A percentile compares a stretch with the other conserved stretches of the same genome.
Conservation (phyloP, 1,140 invertebrate genomes). For the Zeugodacus cucurbitae region DNA sequence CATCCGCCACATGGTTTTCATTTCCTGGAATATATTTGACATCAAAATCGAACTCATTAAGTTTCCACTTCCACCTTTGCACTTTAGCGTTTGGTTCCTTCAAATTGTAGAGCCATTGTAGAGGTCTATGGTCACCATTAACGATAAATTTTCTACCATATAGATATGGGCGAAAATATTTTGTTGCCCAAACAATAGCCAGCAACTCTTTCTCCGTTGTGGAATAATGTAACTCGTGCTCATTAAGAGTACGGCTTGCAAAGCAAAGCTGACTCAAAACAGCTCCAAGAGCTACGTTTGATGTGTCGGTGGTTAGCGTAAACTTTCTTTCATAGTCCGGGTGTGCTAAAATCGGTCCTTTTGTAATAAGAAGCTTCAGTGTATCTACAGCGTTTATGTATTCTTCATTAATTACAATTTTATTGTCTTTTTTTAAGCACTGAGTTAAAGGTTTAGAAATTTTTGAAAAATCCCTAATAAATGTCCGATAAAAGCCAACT, state of each 20-base stretch:
- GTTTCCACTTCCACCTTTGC: not conserved
- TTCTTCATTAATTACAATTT: not conserved
- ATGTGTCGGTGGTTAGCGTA: not conserved
- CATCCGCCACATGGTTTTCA: not conserved
- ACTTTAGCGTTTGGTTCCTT: not conserved
- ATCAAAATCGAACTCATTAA: not conserved
- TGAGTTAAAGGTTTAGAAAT: not conserved
- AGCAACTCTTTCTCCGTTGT: not conserved
- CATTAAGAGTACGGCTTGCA: not conserved
- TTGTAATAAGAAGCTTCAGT: not conserved
- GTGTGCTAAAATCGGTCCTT: not conserved
- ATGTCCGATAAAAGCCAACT: not conserved
- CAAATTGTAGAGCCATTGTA: not conserved
- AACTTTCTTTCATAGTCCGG: not conserved
- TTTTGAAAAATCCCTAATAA: conserved; percentile 11
- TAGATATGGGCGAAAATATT: not conserved
- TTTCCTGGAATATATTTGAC: not conserved
- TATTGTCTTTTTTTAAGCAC: not conserved
- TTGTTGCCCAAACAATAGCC: not conserved
- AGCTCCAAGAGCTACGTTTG: not conserved
- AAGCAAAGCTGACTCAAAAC: not conserved
- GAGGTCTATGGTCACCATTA: not conserved
- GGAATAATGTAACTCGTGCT: not conserved
- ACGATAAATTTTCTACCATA: not conserved
- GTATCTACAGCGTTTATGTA: not conserved